Percentiles rank a stretch among this genome's conserved stretches.
These are phyloP conservation scores for Emydoidea blandingii DNA, from an alignment of 2,797 vertebrate genomes.

Conservation along the genomic window DNA sequence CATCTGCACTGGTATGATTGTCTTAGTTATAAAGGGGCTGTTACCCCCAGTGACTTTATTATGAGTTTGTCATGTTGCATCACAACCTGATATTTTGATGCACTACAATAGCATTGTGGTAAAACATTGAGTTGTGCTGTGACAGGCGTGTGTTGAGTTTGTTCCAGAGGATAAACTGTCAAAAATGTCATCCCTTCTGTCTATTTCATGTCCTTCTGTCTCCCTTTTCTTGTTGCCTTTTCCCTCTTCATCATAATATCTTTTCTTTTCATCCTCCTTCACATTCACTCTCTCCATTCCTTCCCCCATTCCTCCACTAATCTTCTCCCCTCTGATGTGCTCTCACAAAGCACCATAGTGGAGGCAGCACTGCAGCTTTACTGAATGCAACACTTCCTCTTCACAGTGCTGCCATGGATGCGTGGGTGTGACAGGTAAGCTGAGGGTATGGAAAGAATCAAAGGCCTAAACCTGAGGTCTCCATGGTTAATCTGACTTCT, in stretches of 20 bases:
- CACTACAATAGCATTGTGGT: neutral
- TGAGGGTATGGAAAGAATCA: neutral
- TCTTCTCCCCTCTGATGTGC: neutral
- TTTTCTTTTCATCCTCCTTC: conserved; percentile 1
- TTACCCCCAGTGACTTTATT: conserved; percentile 3
- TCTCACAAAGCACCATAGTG: neutral
- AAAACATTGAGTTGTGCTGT: conserved; percentile 34
- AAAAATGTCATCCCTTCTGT: neutral
- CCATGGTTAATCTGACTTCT: neutral
- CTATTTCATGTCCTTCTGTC: neutral
- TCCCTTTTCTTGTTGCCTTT: neutral
- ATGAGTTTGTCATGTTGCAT: neutral
- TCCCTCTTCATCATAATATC: neutral
- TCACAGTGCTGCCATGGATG: neutral
- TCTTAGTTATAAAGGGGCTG: conserved; percentile 21
- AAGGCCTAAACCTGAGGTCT: conserved; percentile 16
- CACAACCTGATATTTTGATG: neutral
- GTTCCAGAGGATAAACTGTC: neutral
- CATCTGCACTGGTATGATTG: neutral
- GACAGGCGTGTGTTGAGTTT: neutral
- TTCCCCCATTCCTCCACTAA: neutral
- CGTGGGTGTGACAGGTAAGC: neutral
- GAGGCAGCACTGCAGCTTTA: neutral
- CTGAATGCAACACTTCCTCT: neutral
- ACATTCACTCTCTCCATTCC: neutral